A percentile compares a stretch with the other conserved stretches of the same genome.
phyloP scores from a whole-genome alignment of 2,113 vertebrate species.

The Nicator chloris region DNA sequence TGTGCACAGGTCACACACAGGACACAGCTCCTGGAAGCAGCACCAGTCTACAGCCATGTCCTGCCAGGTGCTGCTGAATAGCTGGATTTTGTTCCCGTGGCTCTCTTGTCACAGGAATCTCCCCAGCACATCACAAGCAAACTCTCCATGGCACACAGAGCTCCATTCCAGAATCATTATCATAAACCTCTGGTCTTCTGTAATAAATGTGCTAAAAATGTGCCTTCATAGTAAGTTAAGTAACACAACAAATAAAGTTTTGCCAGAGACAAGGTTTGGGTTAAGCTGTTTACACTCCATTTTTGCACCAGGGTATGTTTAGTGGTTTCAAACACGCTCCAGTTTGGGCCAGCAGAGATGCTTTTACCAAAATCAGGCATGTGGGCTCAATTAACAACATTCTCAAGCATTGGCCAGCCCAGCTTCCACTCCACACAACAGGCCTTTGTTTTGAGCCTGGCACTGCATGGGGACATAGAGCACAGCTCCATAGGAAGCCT shows the following conservation, averaged over 20 bases:
- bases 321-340: background rate
- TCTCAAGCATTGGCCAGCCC: background rate
- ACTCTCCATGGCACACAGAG: background rate
- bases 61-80: background rate
- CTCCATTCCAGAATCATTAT: background rate
- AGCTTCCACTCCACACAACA: background rate
- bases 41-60: background rate
- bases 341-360: background rate
- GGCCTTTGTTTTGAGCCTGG: background rate
- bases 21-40: background rate
- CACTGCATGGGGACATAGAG: background rate
- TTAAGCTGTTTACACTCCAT: background rate
- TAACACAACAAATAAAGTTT: background rate
- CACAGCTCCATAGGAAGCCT: background rate
- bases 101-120: background rate
- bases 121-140: background rate
- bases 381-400: background rate
- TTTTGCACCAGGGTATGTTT: background rate
- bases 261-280: background rate
- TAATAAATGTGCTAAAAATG: background rate
- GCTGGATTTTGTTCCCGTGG: background rate
- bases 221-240: background rate
- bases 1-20: background rate
- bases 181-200: background rate
- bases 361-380: background rate